Evolutionary conservation across 2,113 vertebrate species (phyloP).

Genomic region (Lanius collurio): DNA sequence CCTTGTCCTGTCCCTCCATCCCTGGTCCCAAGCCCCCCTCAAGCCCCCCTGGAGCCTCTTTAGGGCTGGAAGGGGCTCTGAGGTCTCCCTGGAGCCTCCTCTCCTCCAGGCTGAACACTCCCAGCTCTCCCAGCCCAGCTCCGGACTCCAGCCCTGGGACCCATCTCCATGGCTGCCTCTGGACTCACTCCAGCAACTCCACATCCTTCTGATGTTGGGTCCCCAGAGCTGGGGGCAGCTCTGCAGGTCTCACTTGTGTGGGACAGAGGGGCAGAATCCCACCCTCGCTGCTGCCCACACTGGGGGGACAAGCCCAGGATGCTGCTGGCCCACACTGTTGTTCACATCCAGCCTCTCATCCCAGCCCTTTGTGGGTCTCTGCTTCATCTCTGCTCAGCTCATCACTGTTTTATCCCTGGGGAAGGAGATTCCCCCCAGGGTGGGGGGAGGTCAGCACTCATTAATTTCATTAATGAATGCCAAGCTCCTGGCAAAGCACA

Average conservation of each 20-base stretch:
- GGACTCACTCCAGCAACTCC: neutral
- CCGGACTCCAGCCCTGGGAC: neutral
- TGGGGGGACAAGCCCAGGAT: neutral
- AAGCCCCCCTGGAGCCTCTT: neutral
- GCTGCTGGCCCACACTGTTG: neutral
- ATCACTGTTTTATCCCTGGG: neutral
- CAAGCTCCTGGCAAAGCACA: neutral
- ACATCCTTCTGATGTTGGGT: fast-evolving
- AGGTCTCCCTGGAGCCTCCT: neutral
- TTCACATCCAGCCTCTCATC: neutral
- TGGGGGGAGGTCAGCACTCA: neutral
- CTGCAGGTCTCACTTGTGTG: neutral
- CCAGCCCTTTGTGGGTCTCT: neutral
- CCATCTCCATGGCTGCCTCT: too few species aligned
- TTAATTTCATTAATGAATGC: neutral
- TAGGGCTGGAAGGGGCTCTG: fast-evolving
- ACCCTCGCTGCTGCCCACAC: fast-evolving
- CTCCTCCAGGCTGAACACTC: neutral
- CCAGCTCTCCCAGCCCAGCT: neutral
- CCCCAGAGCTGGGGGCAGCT: neutral
- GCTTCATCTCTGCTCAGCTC: neutral
- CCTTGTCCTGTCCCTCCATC: neutral
- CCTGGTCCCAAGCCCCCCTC: neutral
- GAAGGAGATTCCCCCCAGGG: neutral
- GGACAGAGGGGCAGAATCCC: neutral